Evolutionary conservation across 2,888 invertebrate species (phyloP).

Genomic region (Machimus rusticus): DNA sequence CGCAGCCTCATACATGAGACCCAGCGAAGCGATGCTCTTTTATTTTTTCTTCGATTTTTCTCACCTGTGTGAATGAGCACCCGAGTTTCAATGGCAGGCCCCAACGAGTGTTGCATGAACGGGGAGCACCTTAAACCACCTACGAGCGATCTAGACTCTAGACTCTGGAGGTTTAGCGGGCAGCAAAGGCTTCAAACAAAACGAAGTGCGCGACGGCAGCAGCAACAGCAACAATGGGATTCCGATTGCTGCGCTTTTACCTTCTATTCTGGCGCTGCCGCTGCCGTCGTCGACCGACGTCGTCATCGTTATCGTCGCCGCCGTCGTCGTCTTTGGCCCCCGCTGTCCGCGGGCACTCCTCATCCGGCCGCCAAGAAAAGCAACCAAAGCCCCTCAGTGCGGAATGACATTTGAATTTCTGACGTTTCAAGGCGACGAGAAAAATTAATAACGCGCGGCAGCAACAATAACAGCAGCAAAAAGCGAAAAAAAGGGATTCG

Average conservation of each 20-base stretch:
- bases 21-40: background rate
- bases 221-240: conserved; percentile 1
- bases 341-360: background rate
- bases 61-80: conserved; percentile 24
- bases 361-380: background rate
- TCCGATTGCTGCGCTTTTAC: conserved; percentile 24
- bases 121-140: background rate
- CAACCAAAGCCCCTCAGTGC: background rate
- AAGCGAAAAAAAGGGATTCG: background rate
- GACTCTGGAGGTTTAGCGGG: background rate
- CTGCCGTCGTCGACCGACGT: background rate
- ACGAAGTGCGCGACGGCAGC: background rate
- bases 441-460: conserved; percentile 33
- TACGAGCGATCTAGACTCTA: background rate
- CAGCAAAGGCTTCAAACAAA: background rate
- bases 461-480: conserved; percentile 1
- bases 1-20: background rate
- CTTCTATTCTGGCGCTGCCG: background rate
- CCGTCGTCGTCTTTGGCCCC: background rate
- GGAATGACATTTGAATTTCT: conserved; percentile 44
- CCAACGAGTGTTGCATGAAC: background rate
- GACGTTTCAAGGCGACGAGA: conserved; percentile 43
- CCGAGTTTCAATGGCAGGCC: conserved; percentile 15
- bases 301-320: background rate
- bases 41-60: conserved; percentile 3